Percentiles rank a stretch among this genome's conserved stretches.
Conservation (phyloP, 2,888 invertebrate genomes). For the Encarsia formosa region DNA sequence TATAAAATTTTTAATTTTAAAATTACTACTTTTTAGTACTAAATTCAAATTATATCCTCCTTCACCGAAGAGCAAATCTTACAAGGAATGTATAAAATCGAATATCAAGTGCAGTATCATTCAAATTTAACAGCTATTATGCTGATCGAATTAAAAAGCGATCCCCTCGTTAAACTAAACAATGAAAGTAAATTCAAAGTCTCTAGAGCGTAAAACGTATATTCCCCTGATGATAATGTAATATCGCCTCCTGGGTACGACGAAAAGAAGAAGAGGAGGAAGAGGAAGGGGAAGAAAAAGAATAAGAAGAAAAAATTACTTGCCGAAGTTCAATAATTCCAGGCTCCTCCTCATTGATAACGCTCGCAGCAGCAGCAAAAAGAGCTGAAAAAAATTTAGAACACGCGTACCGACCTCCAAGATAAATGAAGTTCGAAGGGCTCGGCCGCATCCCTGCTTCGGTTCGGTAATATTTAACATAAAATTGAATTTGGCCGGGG, state of each 20-base stretch:
- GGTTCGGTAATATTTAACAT: constrained; percentile 46
- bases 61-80: no score
- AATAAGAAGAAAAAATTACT: constrained; percentile 10
- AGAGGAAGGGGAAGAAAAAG: no score
- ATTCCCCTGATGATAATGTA: not conserved
- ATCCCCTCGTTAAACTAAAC: no score
- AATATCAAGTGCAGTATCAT: no score
- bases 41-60: no score
- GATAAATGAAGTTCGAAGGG: constrained; percentile 5
- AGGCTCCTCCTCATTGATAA: constrained; percentile 1
- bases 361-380: not conserved
- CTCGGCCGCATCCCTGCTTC: constrained; percentile 27
- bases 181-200: not conserved
- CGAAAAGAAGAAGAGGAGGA: not conserved
- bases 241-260: constrained; percentile 1
- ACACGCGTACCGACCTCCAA: not conserved
- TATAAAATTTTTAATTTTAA: no score
- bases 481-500: constrained; percentile 45
- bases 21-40: no score
- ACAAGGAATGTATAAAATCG: no score
- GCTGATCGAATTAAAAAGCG: no score
- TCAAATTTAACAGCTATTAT: no score
- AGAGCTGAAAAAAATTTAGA: constrained; percentile 6
- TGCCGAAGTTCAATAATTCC: not conserved
- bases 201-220: not conserved